These are phyloP conservation scores for Amphimedon queenslandica DNA, from an alignment of 37 sponge, comb jelly and placozoan species.

Conservation along the genomic window DNA sequence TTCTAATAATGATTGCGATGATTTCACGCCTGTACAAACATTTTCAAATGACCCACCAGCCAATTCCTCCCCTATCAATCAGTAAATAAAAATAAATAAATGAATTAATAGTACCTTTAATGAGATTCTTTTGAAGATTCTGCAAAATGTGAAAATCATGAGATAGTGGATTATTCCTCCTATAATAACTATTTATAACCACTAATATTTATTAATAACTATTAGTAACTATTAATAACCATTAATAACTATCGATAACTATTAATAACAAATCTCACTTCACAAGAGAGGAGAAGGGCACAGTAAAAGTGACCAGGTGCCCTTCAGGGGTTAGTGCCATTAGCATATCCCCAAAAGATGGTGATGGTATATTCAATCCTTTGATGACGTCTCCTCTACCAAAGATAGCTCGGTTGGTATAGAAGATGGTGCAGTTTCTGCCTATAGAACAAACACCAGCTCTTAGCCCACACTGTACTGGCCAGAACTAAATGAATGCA, in stretches of 20 bases:
- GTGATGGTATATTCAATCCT: not conserved
- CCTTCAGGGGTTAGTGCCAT: constrained; percentile 42
- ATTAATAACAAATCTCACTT: constrained; percentile 22
- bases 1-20: not conserved
- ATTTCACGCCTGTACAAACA: not conserved
- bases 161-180: constrained; percentile 16
- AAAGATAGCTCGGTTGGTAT: constrained; percentile 40
- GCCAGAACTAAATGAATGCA: constrained; percentile 64
- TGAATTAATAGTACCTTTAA: not conserved
- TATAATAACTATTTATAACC: not conserved
- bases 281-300: constrained; percentile 36
- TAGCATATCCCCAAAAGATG: constrained; percentile 3
- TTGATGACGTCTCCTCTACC: not conserved
- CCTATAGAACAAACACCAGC: constrained; percentile 73
- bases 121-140: not conserved
- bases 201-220: not conserved
- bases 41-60: not conserved
- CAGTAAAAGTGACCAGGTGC: constrained; percentile 27
- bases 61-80: too few relatives aligned
- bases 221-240: too few relatives aligned
- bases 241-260: not conserved
- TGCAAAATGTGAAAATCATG: constrained; percentile 29
- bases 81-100: too few relatives aligned
- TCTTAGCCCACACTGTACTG: constrained; percentile 61
- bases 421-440: constrained; percentile 66